Percentiles rank a stretch among this genome's conserved stretches.
Conservation (phyloP, 2,888 invertebrate species). For the Amiota minor region DNA sequence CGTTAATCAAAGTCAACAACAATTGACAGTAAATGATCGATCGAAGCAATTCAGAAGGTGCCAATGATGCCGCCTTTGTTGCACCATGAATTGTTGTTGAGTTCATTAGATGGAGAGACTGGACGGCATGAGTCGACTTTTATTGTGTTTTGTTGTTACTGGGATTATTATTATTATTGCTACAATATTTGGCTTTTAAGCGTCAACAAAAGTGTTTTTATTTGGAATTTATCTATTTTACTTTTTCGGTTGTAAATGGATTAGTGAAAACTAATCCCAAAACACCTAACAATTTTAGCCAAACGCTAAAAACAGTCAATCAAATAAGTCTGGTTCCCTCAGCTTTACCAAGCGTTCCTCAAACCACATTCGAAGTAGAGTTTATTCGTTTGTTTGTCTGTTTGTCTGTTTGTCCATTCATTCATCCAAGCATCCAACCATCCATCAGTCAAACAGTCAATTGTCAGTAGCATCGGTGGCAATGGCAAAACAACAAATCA, state of each 20-base stretch:
- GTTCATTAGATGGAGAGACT: background rate
- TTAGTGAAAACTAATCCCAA: constrained; percentile 14
- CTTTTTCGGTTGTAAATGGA: background rate
- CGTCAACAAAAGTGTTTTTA: constrained; percentile 12
- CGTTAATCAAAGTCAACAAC: too few relatives aligned
- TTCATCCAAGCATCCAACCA: background rate
- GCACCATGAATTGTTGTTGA: background rate
- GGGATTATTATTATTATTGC: background rate
- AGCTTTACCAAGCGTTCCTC: background rate
- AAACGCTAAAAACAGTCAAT: constrained; percentile 12
- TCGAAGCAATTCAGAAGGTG: too few relatives aligned
- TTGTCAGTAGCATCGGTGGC: background rate
- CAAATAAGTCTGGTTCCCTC: background rate
- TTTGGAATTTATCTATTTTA: background rate
- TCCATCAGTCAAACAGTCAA: constrained; percentile 12
- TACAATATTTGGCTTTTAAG: background rate
- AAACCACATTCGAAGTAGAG: background rate
- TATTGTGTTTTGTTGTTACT: background rate
- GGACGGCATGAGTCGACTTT: background rate
- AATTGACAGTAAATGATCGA: too few relatives aligned
- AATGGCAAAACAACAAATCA: background rate
- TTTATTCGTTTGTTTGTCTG: background rate
- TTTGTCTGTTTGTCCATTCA: background rate
- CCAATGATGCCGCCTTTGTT: too few relatives aligned
- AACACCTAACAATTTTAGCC: constrained; percentile 22